A percentile compares a stretch with the other conserved stretches of the same genome.
Conservation (phyloP, 1,140 invertebrate species). For the Macrobrachium nipponense region DNA sequence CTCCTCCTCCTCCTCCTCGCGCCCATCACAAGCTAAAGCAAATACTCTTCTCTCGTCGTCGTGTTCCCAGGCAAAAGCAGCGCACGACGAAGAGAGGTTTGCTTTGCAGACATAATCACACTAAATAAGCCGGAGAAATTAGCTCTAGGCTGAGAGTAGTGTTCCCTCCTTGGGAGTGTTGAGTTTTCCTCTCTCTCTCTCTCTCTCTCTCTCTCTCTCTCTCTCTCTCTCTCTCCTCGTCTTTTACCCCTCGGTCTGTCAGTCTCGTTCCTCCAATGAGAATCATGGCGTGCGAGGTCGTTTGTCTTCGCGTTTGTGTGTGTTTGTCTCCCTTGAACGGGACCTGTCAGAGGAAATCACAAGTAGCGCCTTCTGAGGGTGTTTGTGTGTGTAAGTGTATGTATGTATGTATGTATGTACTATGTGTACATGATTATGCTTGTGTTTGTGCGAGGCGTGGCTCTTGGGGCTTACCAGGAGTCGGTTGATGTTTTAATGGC, state of each 20-base stretch:
- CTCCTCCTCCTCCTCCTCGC: background rate
- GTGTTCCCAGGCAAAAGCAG: too few species aligned
- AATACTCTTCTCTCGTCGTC: too few species aligned
- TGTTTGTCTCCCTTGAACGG: background rate
- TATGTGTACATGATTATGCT: background rate
- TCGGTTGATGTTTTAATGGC: too few species aligned
- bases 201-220: constrained; percentile 27
- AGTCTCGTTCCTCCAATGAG: too few species aligned
- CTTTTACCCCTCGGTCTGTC: background rate
- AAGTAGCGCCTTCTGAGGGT: background rate
- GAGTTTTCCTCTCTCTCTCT: background rate
- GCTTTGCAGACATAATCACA: too few species aligned
- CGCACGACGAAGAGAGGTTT: too few species aligned
- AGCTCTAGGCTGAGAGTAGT: background rate
- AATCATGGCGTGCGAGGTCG: too few species aligned
- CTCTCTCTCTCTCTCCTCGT: constrained; percentile 17
- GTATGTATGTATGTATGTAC: background rate
- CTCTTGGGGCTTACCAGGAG: too few species aligned
- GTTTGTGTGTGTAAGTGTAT: background rate
- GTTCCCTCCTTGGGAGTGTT: background rate
- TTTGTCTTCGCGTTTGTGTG: background rate
- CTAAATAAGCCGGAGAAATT: too few species aligned
- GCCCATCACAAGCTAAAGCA: background rate
- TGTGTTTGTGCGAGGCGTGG: background rate
- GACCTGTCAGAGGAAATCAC: background rate